phyloP scores from a whole-genome alignment of 2,113 vertebrate species.

The Mormoops blainvillei region DNA sequence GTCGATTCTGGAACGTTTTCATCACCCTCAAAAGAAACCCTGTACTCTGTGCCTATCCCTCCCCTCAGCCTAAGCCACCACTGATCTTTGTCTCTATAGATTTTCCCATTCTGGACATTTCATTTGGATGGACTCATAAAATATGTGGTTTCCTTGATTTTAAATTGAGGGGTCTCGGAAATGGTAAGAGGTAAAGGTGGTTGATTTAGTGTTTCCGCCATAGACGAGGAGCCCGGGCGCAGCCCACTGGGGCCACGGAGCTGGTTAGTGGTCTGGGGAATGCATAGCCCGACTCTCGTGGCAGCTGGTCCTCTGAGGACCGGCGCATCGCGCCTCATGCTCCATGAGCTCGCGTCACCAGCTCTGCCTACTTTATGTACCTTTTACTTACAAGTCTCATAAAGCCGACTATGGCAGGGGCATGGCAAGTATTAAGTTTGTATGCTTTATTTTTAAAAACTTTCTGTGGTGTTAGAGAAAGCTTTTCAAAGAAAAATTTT shows the following conservation, averaged over 20 bases:
- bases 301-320: background rate
- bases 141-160: background rate
- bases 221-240: background rate
- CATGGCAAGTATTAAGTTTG: background rate
- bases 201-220: background rate
- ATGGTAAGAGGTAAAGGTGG: background rate
- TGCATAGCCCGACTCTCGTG: background rate
- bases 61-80: background rate
- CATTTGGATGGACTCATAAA: background rate
- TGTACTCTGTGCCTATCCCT: background rate
- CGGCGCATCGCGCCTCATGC: background rate
- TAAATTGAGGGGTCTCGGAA: background rate
- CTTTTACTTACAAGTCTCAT: background rate
- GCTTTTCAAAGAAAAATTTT: background rate
- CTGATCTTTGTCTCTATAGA: background rate
- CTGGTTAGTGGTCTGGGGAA: background rate
- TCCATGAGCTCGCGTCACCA: background rate
- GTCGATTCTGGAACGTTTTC: background rate
- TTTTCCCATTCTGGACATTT: background rate
- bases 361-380: background rate
- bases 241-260: rapidly evolving
- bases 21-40: background rate
- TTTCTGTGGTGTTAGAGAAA: background rate
- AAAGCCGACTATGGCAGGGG: background rate
- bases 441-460: background rate